phyloP scores from a whole-genome alignment of 2,888 invertebrate species.

The Polia nebulosa region DNA sequence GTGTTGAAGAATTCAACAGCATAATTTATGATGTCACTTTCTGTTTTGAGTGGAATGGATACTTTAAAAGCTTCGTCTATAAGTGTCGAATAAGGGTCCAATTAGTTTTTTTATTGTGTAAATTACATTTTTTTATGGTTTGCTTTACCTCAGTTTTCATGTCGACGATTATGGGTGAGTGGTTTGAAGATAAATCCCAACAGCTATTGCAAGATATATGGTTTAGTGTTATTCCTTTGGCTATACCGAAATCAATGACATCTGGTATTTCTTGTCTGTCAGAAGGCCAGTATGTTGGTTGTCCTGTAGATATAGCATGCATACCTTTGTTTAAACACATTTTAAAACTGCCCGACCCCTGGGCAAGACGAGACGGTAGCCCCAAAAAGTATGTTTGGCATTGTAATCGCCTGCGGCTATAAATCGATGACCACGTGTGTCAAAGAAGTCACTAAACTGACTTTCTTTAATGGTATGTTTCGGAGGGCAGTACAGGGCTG shows the following conservation, averaged over 20 bases:
- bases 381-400: no score
- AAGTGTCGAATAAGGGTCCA: neutral
- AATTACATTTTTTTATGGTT: neutral
- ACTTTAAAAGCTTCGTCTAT: neutral
- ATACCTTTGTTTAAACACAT: neutral
- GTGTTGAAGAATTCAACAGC: no score
- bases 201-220: neutral
- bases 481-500: neutral
- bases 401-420: conserved; percentile 1
- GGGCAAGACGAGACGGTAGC: no score
- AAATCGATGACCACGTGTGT: neutral
- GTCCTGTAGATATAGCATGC: neutral
- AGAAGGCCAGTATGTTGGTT: no score
- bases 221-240: neutral
- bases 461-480: neutral
- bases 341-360: neutral
- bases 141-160: neutral
- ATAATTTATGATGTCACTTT: no score
- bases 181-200: neutral
- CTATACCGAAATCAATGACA: neutral
- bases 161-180: neutral
- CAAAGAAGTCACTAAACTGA: neutral
- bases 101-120: neutral
- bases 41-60: no score
- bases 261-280: no score